A percentile compares a stretch with the other conserved stretches of the same genome.
Evolutionary conservation across 2,113 vertebrate genomes (phyloP).

Genomic region (Nestor notabilis): DNA sequence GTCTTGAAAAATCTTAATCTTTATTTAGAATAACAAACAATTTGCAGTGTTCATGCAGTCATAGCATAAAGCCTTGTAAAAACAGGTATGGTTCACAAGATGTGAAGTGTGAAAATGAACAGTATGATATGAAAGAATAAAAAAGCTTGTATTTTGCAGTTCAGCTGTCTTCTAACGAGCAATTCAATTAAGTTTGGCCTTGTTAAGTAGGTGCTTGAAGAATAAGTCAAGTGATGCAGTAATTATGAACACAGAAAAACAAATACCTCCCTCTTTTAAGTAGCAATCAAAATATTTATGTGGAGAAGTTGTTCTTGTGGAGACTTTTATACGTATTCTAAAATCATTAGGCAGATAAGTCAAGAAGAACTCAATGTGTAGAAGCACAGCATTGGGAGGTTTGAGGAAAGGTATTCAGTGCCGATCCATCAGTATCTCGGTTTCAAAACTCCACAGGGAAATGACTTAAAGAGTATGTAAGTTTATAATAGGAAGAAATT

Average conservation of each 20-base stretch:
- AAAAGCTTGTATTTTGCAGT: slow-evolving; percentile 14
- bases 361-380: background rate
- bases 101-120: slow-evolving; percentile 21
- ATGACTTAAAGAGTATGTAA: background rate
- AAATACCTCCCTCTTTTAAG: slow-evolving; percentile 28
- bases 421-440: background rate
- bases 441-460: slow-evolving; percentile 6
- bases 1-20: background rate
- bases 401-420: background rate
- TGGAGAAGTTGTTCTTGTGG: background rate
- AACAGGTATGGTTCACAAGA: background rate
- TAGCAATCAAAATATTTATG: slow-evolving; percentile 46
- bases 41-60: background rate
- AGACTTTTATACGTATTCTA: background rate
- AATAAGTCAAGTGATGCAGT: slow-evolving; percentile 43
- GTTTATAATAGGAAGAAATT: slow-evolving; percentile 33
- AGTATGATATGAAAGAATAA: slow-evolving; percentile 7
- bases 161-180: slow-evolving; percentile 47
- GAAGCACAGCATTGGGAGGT: background rate
- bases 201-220: slow-evolving; percentile 48
- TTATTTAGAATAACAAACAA: background rate
- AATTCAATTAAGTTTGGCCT: slow-evolving; percentile 61
- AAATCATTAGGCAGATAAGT: background rate
- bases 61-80: background rate
- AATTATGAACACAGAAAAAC: slow-evolving; percentile 23